Base-by-base conservation (phyloP, 2,113 vertebrate species). In the Clarias batrachus region DNA sequence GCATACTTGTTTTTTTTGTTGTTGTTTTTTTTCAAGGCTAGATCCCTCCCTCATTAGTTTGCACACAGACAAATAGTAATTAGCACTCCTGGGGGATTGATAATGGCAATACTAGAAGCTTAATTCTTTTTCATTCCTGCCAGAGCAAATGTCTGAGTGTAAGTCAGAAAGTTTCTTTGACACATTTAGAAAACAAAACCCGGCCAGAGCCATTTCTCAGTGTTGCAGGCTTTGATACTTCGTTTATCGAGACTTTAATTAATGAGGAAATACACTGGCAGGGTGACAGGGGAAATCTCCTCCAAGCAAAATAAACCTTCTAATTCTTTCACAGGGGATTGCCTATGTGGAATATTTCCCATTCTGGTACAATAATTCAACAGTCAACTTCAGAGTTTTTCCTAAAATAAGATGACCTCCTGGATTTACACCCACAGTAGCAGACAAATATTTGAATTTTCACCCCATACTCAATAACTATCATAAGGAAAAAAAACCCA, bases 241-340 rank as follows among this genome's bases (percentile, higher is more conserved):
- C 90, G 91, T 92, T 92, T 91, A 93, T 87, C 93, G 92, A 93
- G 94, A 94, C 93, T 92, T 93, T 93, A 94, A 94, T 95, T 93
- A 94, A 94, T 88, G 89, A 89, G 83, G 89, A 93, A 92, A 91
- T 88, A 93, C 91, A 92, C 82, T 93, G 92, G 93, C 91, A 92
- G 91, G 90, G 88, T 71, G 87, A 85, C 91, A 91, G 87, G 84
- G 88, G 91, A 93, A 93, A 93, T 93, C 91, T 90, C 81, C 89
- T 87, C 82, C 86, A 88, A 56, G 87, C 86, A 91, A 91, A 92
- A 92, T 92, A 91, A 94, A 89, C 87, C 48, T 65, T 74, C 90
- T 92, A 92, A 94, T 92, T 92, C 91, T 91, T 93, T 87, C 80
- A 81, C 86, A 91, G 87, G 71, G 84, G 81, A 30, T 62, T 27